A percentile compares a stretch with the other conserved stretches of the same genome.
Evolutionary conservation across 2,888 invertebrate species (phyloP).

Genomic region (Xestia ashworthii): DNA sequence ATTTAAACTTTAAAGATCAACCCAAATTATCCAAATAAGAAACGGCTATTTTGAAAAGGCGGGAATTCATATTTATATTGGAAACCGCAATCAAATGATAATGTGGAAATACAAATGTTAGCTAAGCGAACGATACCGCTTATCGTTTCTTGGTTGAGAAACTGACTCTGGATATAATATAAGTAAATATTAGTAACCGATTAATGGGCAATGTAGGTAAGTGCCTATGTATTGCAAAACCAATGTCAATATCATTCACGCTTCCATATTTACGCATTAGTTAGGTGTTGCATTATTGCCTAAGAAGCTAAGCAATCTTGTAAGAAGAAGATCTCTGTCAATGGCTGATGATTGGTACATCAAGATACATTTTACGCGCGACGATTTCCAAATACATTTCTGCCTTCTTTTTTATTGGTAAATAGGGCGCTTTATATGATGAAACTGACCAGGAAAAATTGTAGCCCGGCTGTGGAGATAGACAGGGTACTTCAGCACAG

Average conservation of each 20-base stretch:
- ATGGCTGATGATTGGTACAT: background rate
- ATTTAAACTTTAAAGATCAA: background rate
- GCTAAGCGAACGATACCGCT: slow-evolving; percentile 13
- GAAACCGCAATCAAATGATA: slow-evolving; percentile 14
- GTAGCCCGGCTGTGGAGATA: background rate
- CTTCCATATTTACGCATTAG: slow-evolving; percentile 22
- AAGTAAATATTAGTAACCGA: slow-evolving; percentile 37
- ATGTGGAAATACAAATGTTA: slow-evolving; percentile 22
- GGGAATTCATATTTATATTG: slow-evolving; percentile 1
- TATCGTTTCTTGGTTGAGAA: slow-evolving; percentile 30
- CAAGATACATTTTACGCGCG: no score
- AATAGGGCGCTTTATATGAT: background rate
- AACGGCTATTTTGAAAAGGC: background rate
- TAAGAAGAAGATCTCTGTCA: background rate
- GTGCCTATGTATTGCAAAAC: slow-evolving; percentile 29
- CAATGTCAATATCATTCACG: slow-evolving; percentile 32
- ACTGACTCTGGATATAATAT: slow-evolving; percentile 14
- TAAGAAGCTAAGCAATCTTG: slow-evolving; percentile 6
- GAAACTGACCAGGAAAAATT: background rate
- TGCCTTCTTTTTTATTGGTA: background rate
- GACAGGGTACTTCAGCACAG: background rate
- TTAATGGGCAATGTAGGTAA: slow-evolving; percentile 11
- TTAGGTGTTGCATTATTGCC: slow-evolving; percentile 8
- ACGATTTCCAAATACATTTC: background rate
- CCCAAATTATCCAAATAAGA: background rate